phyloP scores from a whole-genome alignment of 2,797 vertebrate species.

The Manis javanica region DNA sequence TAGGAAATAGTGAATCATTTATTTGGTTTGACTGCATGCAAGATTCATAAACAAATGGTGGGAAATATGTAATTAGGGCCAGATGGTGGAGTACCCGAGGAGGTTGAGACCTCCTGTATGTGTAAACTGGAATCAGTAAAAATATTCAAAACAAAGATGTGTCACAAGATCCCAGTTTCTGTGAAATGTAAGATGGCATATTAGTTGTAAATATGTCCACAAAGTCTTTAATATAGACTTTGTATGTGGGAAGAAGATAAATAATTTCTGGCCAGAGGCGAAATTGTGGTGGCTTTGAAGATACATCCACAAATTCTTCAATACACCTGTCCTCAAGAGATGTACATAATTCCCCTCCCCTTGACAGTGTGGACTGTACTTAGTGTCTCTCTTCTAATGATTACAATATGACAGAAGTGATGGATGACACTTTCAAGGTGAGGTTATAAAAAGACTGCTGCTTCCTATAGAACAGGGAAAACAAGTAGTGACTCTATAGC shows the following conservation, averaged over 20 bases:
- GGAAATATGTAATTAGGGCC: neutral
- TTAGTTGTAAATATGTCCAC: neutral
- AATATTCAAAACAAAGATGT: neutral
- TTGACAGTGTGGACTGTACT: neutral
- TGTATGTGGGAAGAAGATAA: constrained; percentile 3
- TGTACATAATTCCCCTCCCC: neutral
- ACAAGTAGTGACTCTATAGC: too few species aligned
- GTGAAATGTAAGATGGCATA: neutral
- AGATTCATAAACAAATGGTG: neutral
- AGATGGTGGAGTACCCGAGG: neutral
- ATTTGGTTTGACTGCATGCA: neutral
- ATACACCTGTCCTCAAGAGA: neutral
- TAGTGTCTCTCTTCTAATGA: neutral
- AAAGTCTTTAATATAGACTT: constrained; percentile 5
- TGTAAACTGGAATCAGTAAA: constrained; percentile 15
- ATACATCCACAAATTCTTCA: neutral
- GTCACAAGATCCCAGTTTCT: neutral
- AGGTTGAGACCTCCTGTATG: neutral
- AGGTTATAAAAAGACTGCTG: constrained; percentile 14
- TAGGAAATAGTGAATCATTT: neutral
- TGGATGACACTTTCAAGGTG: neutral
- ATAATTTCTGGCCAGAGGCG: neutral
- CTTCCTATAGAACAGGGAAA: too few species aligned
- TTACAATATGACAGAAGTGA: neutral
- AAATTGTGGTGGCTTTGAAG: neutral